These are phyloP conservation scores for Corythornis cristatus DNA, from an alignment of 2,113 vertebrate genomes.

Conservation along the genomic window DNA sequence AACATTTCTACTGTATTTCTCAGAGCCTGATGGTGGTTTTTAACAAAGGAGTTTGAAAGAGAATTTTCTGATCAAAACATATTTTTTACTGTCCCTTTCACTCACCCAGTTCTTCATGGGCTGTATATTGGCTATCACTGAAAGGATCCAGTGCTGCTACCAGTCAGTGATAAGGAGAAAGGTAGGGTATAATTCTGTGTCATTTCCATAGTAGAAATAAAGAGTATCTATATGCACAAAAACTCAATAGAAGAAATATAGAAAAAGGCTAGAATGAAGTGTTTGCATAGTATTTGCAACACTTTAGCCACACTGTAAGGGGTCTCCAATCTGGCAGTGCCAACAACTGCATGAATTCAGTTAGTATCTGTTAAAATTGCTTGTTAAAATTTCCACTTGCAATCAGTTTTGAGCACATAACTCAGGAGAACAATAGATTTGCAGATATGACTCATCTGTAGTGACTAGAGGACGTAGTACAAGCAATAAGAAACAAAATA, in stretches of 20 bases:
- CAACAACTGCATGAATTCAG: neutral
- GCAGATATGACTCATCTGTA: neutral
- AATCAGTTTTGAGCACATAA: neutral
- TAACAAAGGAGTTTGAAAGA: neutral
- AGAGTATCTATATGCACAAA: neutral
- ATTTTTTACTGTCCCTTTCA: neutral
- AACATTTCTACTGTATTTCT: neutral
- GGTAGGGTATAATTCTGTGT: neutral
- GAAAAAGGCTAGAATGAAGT: neutral
- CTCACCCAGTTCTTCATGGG: accelerated
- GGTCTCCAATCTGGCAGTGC: neutral
- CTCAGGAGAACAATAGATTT: neutral
- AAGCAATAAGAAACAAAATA: neutral
- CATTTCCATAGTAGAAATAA: neutral
- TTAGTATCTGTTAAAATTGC: too few relatives aligned
- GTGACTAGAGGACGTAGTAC: neutral
- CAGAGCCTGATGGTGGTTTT: neutral
- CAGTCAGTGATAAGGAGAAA: neutral
- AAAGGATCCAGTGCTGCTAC: neutral
- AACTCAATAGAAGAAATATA: neutral
- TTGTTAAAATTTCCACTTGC: neutral
- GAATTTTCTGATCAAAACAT: neutral
- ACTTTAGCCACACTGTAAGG: neutral
- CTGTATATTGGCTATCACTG: accelerated
- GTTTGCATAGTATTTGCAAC: neutral